Evolutionary conservation across 1,140 invertebrate genomes (phyloP).

Genomic region (Chrysopa pallens): DNA sequence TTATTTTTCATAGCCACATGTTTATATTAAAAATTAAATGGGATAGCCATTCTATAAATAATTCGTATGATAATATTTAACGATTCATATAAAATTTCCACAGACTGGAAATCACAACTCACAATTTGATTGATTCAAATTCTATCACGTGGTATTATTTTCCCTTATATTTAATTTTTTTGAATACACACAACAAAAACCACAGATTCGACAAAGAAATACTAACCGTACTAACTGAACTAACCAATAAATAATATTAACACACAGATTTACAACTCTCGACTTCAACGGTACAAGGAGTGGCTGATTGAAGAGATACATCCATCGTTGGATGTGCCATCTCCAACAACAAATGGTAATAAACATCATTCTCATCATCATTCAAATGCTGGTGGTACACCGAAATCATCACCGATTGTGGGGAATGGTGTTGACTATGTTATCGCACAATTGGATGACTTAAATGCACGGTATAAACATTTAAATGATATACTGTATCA

Average conservation of each 20-base stretch:
- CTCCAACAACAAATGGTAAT: conserved; percentile 18
- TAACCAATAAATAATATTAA: conserved; percentile 21
- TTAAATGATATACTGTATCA: conserved; percentile 55
- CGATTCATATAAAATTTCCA: no score
- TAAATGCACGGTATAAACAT: conserved; percentile 66
- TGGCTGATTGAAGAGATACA: conserved; percentile 73
- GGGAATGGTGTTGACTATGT: conserved; percentile 55
- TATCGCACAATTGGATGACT: conserved; percentile 64
- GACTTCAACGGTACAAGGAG: conserved; percentile 62
- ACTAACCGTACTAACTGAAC: conserved; percentile 16
- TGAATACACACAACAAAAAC: background rate
- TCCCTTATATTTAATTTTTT: no score
- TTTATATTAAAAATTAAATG: no score
- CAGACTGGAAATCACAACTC: no score
- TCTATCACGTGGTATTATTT: no score
- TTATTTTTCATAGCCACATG: no score
- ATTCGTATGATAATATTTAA: no score
- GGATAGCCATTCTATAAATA: no score
- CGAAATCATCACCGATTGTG: conserved; percentile 11
- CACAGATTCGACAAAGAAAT: conserved; percentile 7
- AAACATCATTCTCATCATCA: conserved; percentile 20
- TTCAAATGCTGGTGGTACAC: conserved; percentile 21
- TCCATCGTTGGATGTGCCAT: conserved; percentile 52
- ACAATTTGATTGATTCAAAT: no score
- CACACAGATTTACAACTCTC: conserved; percentile 70